These are phyloP conservation scores for Notodonta ziczac DNA, from an alignment of 2,888 invertebrate species.

Conservation along the genomic window DNA sequence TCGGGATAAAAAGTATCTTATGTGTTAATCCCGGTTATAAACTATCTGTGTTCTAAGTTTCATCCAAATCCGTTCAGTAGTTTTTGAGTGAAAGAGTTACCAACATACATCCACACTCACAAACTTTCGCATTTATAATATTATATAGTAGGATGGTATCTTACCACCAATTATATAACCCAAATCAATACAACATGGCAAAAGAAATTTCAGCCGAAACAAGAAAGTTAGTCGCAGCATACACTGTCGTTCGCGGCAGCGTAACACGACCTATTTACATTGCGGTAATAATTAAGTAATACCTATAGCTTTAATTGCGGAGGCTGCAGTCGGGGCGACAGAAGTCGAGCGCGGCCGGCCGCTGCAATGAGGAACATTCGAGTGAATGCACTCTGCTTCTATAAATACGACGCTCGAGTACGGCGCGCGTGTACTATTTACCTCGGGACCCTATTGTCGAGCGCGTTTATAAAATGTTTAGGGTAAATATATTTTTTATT, in stretches of 20 bases:
- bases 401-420: conserved; percentile 65
- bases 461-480: conserved; percentile 57
- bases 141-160: too few species aligned
- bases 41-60: too few species aligned
- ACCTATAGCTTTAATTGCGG: conserved; percentile 18
- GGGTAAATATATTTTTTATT: conserved; percentile 52
- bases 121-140: too few species aligned
- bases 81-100: too few species aligned
- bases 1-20: too few species aligned
- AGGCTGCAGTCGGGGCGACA: conserved; percentile 31
- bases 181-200: neutral
- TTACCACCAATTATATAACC: neutral
- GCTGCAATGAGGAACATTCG: conserved; percentile 60
- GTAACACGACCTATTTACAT: neutral
- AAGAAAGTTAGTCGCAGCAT: conserved; percentile 12
- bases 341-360: conserved; percentile 32
- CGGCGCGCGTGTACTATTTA: conserved; percentile 52
- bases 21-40: too few species aligned
- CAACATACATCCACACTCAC: too few species aligned
- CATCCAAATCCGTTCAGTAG: too few species aligned
- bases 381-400: conserved; percentile 68
- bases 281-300: conserved; percentile 30
- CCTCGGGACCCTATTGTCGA: conserved; percentile 57
- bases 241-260: conserved; percentile 5
- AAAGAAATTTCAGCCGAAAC: neutral